A percentile compares a stretch with the other conserved stretches of the same genome.
These are phyloP conservation scores for Vimba vimba DNA, from an alignment of 2,113 vertebrate species.

Conservation along the genomic window DNA sequence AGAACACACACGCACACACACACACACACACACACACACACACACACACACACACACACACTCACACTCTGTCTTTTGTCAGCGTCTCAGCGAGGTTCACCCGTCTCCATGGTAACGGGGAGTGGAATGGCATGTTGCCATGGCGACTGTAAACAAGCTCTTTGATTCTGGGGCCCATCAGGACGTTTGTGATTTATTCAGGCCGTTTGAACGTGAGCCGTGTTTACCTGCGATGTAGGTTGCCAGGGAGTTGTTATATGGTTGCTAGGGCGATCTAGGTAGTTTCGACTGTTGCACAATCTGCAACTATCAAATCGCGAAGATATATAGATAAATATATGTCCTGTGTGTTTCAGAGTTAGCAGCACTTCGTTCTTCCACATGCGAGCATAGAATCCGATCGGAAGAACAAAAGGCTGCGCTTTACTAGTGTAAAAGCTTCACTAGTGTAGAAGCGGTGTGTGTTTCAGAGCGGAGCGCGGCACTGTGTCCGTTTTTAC, in stretches of 20 bases:
- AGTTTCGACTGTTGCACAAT: too few species aligned
- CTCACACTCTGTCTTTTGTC: not conserved
- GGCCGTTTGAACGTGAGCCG: not conserved
- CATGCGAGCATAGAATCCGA: too few species aligned
- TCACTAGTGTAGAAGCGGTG: too few species aligned
- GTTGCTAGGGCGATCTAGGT: not conserved
- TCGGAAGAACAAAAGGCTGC: too few species aligned
- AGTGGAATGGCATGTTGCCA: constrained; percentile 72
- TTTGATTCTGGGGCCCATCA: not conserved
- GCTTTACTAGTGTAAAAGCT: too few species aligned
- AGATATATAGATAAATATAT: too few species aligned
- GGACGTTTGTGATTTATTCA: not conserved
- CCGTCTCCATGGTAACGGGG: constrained; percentile 76
- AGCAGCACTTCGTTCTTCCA: too few species aligned
- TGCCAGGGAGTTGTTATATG: not conserved
- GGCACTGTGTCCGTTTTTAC: too few species aligned
- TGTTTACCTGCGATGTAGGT: not conserved
- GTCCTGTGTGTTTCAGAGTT: too few species aligned
- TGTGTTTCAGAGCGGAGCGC: too few species aligned
- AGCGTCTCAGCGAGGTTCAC: constrained; percentile 64
- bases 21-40: not conserved
- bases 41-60: not conserved
- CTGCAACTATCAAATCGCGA: too few species aligned
- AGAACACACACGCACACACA: not conserved
- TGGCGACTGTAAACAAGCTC: constrained; percentile 78